These are phyloP conservation scores for Copidosoma floridanum DNA, from an alignment of 1,140 invertebrate species.

Conservation along the genomic window DNA sequence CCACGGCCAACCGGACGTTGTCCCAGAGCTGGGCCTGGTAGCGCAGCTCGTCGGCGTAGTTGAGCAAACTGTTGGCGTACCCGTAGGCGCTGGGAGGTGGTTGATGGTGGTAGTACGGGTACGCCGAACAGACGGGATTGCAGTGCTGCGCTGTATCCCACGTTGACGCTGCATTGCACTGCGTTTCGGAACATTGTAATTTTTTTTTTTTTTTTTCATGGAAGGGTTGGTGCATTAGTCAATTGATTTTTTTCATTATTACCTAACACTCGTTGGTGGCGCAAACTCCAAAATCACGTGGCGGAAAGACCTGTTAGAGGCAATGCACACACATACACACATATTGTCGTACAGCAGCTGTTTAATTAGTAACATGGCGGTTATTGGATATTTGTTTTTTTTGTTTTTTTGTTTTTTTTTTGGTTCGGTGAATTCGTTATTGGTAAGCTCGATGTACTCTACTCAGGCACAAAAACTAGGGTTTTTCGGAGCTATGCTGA, in stretches of 20 bases:
- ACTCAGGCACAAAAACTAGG: constrained; percentile 9
- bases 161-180: constrained; percentile 46
- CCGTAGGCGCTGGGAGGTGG: constrained; percentile 10
- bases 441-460: too few species aligned
- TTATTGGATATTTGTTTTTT: constrained; percentile 13
- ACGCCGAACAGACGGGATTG: constrained; percentile 41
- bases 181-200: not conserved
- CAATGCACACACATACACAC: too few species aligned
- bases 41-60: constrained; percentile 50
- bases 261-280: constrained; percentile 46
- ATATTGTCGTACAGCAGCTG: constrained; percentile 42
- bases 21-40: constrained; percentile 61
- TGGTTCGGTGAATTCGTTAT: too few species aligned
- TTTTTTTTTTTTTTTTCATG: not conserved
- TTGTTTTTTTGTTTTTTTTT: constrained; percentile 10
- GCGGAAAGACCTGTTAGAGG: constrained; percentile 48
- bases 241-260: constrained; percentile 13
- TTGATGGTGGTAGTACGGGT: constrained; percentile 32
- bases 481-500: constrained; percentile 11
- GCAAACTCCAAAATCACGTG: constrained; percentile 46
- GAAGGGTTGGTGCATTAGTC: not conserved
- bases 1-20: constrained; percentile 56
- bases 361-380: constrained; percentile 37
- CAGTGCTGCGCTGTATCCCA: constrained; percentile 47
- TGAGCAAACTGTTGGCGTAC: constrained; percentile 24